Base-by-base conservation (phyloP, 2,797 vertebrate species). In the Urocyon cinereoargenteus region DNA sequence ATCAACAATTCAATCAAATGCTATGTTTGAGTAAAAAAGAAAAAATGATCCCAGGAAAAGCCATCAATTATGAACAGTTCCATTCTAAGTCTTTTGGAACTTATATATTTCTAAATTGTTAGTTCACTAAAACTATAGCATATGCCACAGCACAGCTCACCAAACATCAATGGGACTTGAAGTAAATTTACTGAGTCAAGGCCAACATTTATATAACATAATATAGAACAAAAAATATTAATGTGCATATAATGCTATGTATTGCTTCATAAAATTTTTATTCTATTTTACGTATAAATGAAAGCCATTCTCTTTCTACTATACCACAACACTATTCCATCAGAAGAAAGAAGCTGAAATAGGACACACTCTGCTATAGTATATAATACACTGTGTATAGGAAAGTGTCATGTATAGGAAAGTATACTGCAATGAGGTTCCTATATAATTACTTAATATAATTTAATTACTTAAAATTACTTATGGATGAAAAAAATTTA, bases 111-210 rank as follows among this genome's bases (percentile, higher is more conserved):
- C 93, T 64, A 64, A 94, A 21, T 45, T 91, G 61, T 51, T 77
- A 75, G 13, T 45, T 88, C 61, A 89, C 73, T 94, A 77, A 86
- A 84, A 94, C 16, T 19, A 34, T 45, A 92, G 94, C 87, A 87
- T 2, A 85, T 3, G 85, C 8, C 24, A 77, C 26, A 61, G 36
- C 55, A 87, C 9, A 55, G 36, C 91, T 94, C 68, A 82, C 78
- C 34, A 90, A 82, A 72, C 26, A 86, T 68, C 77, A 66, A 15
- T 72, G 34, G 36, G 16, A 87, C 49, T 92, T 59, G 49, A 97
- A 87, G 85, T 90, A 85, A 86, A 86, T 79, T 73, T 59, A 86
- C 18, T 83, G 6, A 94, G 26, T 90, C 64, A 94, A 84, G 15
- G 64, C 28, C 68, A 83, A 57, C 18, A 91, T 86, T 70, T 95